These are phyloP conservation scores for Aptenodytes forsteri DNA, from an alignment of 2,113 vertebrate species.

Conservation along the genomic window DNA sequence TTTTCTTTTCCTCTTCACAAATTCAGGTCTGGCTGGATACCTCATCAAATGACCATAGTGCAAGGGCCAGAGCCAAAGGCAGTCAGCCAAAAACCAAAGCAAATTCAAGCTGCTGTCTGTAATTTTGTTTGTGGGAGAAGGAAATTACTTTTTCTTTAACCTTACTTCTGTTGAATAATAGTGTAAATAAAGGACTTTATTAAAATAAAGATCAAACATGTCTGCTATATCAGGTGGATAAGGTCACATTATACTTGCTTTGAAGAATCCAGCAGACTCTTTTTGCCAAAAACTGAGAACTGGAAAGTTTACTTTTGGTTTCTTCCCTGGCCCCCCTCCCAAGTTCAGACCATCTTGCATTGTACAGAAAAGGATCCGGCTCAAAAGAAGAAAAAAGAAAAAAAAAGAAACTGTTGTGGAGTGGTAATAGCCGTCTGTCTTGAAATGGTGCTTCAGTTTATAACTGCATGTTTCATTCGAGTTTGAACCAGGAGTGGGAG, in stretches of 20 bases:
- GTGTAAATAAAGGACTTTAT: neutral
- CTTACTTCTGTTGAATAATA: neutral
- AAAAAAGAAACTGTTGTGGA: neutral
- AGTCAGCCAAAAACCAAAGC: neutral
- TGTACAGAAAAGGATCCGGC: neutral
- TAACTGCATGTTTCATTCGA: neutral
- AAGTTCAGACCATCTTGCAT: neutral
- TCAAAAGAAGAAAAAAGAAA: neutral
- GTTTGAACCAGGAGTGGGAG: neutral
- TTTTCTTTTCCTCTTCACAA: neutral
- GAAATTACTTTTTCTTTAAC: neutral
- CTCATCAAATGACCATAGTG: neutral
- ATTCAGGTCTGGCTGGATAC: neutral
- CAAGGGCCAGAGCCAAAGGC: neutral
- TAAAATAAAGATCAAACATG: neutral
- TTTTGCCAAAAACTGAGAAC: neutral
- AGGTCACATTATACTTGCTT: neutral
- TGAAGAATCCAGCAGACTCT: neutral
- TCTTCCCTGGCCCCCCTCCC: neutral
- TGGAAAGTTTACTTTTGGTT: neutral
- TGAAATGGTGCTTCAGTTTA: neutral
- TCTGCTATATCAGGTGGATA: neutral
- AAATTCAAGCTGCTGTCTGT: neutral
- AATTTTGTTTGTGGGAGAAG: neutral
- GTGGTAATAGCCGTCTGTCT: neutral